A percentile compares a stretch with the other conserved stretches of the same genome.
phyloP scores from a whole-genome alignment of 2,888 invertebrate genomes.

The Andricus curvator region DNA sequence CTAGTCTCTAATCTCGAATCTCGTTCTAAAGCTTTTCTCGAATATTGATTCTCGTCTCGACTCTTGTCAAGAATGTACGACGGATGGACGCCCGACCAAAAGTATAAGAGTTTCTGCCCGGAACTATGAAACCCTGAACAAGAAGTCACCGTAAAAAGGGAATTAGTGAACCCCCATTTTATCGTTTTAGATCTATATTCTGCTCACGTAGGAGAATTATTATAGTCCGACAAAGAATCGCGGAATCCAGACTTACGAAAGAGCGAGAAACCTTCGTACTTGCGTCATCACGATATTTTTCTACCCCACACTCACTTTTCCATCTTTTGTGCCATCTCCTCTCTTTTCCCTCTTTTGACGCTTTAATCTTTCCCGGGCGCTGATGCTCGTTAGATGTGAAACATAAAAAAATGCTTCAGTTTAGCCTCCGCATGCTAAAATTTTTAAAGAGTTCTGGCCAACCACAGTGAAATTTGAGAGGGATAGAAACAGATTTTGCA shows the following conservation, averaged over 20 bases:
- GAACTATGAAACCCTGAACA: too few species aligned
- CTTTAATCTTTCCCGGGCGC: constrained; percentile 37
- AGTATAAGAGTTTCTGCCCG: too few species aligned
- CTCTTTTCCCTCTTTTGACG: constrained; percentile 30
- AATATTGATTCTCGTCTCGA: too few species aligned
- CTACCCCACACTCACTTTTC: not conserved
- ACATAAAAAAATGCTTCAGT: constrained; percentile 12
- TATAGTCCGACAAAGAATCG: not conserved
- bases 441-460: not conserved
- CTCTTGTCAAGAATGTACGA: too few species aligned
- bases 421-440: not conserved
- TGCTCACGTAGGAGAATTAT: not conserved
- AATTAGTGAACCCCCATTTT: not conserved
- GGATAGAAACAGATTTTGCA: not conserved
- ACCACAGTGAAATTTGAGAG: not conserved
- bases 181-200: not conserved
- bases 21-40: too few species aligned
- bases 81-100: too few species aligned
- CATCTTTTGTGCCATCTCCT: constrained; percentile 24
- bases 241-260: not conserved
- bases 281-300: constrained; percentile 1
- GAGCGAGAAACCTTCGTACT: not conserved
- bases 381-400: constrained; percentile 22
- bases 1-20: too few species aligned
- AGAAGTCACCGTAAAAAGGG: too few species aligned